phyloP scores from a whole-genome alignment of 1,140 invertebrate species.

The Bombus confusus region DNA sequence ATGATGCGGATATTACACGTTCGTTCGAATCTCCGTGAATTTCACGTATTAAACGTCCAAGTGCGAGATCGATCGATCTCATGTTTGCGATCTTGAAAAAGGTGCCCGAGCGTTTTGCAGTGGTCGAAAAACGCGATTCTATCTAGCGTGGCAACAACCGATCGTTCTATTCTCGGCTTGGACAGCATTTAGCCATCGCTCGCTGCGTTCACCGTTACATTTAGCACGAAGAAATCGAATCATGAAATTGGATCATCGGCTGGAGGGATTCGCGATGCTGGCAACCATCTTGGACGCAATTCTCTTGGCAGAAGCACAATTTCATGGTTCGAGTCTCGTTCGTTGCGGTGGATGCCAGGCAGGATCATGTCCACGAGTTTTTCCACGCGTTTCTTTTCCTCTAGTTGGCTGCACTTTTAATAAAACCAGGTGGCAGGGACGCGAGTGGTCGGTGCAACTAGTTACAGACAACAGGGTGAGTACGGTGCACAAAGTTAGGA shows the following conservation, averaged over 20 bases:
- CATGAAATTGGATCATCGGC: neutral
- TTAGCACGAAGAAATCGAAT: slow-evolving; percentile 12
- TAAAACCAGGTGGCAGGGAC: neutral
- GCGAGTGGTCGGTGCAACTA: slow-evolving; percentile 24
- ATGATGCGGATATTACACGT: neutral
- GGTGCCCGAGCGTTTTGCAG: neutral
- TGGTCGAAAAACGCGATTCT: neutral
- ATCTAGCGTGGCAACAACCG: neutral
- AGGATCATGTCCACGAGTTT: neutral
- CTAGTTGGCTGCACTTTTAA: neutral
- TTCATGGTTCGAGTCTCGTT: slow-evolving; percentile 9
- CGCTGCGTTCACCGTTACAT: slow-evolving; percentile 24
- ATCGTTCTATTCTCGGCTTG: neutral
- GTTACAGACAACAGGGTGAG: slow-evolving; percentile 35
- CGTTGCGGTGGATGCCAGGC: too few species aligned
- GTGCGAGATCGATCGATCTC: neutral
- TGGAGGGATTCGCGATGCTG: too few species aligned
- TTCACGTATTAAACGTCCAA: neutral
- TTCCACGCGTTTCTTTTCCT: neutral
- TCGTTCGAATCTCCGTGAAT: neutral
- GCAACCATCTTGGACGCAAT: neutral
- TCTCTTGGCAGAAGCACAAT: neutral
- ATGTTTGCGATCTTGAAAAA: neutral
- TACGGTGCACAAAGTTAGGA: slow-evolving; percentile 42
- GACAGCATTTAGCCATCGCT: neutral